Conservation (phyloP, 2,888 invertebrate species). For the Ditula angustiorana region DNA sequence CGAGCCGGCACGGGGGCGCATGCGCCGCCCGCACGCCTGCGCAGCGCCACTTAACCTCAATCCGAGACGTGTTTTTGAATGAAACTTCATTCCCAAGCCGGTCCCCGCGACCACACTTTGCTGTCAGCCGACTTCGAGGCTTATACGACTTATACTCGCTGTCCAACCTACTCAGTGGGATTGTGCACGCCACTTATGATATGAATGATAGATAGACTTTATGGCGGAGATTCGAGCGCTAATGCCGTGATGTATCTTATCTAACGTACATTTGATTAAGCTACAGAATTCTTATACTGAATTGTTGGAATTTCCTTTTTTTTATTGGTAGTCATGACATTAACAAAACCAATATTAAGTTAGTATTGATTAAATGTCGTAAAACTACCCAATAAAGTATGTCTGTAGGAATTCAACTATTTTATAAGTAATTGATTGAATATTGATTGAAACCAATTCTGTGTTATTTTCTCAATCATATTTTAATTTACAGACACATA, state of each 20-base stretch:
- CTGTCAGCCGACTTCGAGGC: conserved; percentile 65
- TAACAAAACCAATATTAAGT: not conserved
- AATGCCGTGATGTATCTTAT: not conserved
- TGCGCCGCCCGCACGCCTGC: conserved; percentile 74
- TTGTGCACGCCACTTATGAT: conserved; percentile 25
- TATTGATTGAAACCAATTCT: too few species aligned
- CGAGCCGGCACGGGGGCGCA: conserved; percentile 61
- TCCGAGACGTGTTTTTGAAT: conserved; percentile 82
- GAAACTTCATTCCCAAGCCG: conserved; percentile 74
- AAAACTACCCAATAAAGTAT: too few species aligned
- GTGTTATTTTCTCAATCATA: too few species aligned
- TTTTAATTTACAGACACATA: not conserved
- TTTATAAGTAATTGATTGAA: too few species aligned
- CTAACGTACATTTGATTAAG: not conserved
- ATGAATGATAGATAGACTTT: conserved; percentile 16
- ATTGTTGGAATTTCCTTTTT: not conserved
- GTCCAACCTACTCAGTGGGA: conserved; percentile 33
- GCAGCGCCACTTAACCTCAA: conserved; percentile 80
- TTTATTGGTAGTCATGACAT: not conserved
- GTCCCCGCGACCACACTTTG: conserved; percentile 68
- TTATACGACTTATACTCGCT: conserved; percentile 49
- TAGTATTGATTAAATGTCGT: not conserved
- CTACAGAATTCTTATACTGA: not conserved
- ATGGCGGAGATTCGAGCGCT: not conserved
- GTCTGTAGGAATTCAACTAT: too few species aligned